Evolutionary conservation across 2,797 vertebrate species (phyloP).

Genomic region (Varecia variegata): DNA sequence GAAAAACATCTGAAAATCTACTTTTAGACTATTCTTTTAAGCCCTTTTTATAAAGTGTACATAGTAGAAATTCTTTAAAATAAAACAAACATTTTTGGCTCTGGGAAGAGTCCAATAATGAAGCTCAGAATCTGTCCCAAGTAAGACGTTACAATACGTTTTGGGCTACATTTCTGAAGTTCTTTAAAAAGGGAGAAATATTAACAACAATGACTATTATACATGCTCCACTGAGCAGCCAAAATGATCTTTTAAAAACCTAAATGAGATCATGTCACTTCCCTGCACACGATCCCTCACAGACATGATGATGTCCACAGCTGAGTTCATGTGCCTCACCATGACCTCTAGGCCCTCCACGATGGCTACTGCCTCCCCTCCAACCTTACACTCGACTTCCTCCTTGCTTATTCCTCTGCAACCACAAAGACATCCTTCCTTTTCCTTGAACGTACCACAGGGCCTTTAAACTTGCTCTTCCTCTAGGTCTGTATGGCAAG

Average conservation of each 20-base stretch:
- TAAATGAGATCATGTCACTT: background rate
- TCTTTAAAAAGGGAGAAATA: conserved; percentile 10
- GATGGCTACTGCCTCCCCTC: background rate
- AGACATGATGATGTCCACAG: accelerated
- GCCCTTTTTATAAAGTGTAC: background rate
- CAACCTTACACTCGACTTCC: background rate
- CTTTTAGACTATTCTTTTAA: background rate
- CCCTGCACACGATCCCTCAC: background rate
- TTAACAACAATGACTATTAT: background rate
- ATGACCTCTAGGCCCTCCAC: background rate
- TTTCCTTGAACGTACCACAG: background rate
- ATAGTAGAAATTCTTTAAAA: conserved; percentile 31
- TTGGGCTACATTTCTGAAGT: background rate
- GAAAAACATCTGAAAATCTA: background rate
- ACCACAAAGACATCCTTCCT: no score
- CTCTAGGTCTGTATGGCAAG: background rate
- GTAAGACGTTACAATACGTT: background rate
- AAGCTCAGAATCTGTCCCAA: background rate
- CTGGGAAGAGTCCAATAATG: background rate
- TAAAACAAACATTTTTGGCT: conserved; percentile 2
- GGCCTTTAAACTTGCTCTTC: background rate
- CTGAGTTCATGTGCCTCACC: background rate
- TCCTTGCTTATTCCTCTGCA: background rate
- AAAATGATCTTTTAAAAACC: conserved; percentile 7
- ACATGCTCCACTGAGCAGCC: background rate